phyloP scores from a whole-genome alignment of 2,113 vertebrate genomes.

The Embiotoca jacksoni region DNA sequence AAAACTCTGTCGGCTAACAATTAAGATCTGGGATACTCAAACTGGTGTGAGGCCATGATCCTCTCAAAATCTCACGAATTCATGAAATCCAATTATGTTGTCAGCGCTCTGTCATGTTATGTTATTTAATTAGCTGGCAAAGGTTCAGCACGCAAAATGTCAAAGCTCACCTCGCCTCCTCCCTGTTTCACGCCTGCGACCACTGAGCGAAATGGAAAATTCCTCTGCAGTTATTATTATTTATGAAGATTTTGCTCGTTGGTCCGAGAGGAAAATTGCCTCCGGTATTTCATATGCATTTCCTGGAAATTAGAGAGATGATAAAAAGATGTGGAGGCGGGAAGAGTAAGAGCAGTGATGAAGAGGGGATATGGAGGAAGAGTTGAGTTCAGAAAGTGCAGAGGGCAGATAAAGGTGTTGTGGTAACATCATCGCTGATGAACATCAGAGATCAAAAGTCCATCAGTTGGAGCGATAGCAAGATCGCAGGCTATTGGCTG shows the following conservation, averaged over 20 bases:
- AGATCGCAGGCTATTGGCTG: conserved; percentile 31
- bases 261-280: conserved; percentile 25
- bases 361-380: conserved; percentile 27
- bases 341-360: conserved; percentile 28
- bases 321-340: conserved; percentile 2
- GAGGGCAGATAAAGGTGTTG: conserved; percentile 36
- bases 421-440: conserved; percentile 30
- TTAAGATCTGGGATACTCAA: conserved; percentile 2
- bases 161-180: conserved; percentile 47
- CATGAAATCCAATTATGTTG: conserved; percentile 44
- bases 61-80: conserved; percentile 41
- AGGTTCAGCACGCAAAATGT: conserved; percentile 15
- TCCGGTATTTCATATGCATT: conserved; percentile 24
- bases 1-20: conserved; percentile 9
- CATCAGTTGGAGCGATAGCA: conserved; percentile 29
- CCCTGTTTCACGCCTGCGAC: conserved; percentile 9
- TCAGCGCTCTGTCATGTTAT: conserved; percentile 14
- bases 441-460: conserved; percentile 36
- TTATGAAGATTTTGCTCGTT: conserved; percentile 35
- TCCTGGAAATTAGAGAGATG: conserved; percentile 36
- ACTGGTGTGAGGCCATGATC: conserved; percentile 11
- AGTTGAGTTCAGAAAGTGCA: conserved; percentile 30
- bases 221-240: conserved; percentile 41
- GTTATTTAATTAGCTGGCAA: conserved; percentile 51
- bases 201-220: conserved; percentile 33